Evolutionary conservation across 2,888 invertebrate species (phyloP).

Genomic region (Plusia festucae): DNA sequence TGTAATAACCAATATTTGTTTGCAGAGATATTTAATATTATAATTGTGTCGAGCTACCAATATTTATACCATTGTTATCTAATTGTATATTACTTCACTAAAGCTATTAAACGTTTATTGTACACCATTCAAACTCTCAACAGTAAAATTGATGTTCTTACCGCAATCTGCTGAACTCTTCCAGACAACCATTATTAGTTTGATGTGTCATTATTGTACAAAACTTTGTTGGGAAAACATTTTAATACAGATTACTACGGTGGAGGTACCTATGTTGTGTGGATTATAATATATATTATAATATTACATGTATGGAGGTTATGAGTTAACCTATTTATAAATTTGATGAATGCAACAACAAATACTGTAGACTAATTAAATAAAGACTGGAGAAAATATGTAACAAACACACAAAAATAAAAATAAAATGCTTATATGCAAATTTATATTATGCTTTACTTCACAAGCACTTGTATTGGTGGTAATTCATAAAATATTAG

Average conservation of each 20-base stretch:
- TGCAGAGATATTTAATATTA: too few species aligned
- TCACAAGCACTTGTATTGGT: background rate
- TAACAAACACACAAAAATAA: too few species aligned
- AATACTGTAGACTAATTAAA: too few species aligned
- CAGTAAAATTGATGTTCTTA: slow-evolving; percentile 1
- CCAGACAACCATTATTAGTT: slow-evolving; percentile 4
- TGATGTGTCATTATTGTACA: slow-evolving; percentile 4
- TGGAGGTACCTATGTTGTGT: too few species aligned
- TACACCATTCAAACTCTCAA: background rate
- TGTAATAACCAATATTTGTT: too few species aligned
- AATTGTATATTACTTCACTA: background rate
- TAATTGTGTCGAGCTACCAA: background rate
- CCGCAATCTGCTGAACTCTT: slow-evolving; percentile 4
- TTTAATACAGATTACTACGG: background rate
- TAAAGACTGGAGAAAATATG: too few species aligned
- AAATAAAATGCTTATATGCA: too few species aligned
- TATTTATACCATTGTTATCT: background rate
- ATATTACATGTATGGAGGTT: too few species aligned
- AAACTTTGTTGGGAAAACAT: slow-evolving; percentile 1
- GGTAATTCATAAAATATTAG: background rate
- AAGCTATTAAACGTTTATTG: background rate
- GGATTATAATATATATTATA: too few species aligned
- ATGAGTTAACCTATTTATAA: too few species aligned
- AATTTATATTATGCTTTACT: too few species aligned
- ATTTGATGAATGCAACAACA: too few species aligned